Evolutionary conservation across 1,140 invertebrate genomes (phyloP).

Genomic region (Spodoptera frugiperda): DNA sequence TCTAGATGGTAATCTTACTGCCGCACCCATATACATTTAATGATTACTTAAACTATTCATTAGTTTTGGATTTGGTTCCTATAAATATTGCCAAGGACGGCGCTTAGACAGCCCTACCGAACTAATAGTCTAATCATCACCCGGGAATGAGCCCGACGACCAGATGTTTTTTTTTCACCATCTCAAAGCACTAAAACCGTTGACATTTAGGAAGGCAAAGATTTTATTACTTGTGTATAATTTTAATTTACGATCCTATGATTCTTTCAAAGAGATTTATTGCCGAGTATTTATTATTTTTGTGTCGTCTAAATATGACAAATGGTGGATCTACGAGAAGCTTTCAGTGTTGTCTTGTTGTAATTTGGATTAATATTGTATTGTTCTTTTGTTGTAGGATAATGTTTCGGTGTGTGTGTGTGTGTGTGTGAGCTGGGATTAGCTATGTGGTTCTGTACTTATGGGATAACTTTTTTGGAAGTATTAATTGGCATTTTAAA

Average conservation of each 20-base stretch:
- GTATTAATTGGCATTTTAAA: too few species aligned
- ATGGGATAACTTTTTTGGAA: too few species aligned
- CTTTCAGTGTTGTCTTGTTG: slow-evolving; percentile 18
- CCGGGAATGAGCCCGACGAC: neutral
- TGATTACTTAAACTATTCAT: too few species aligned
- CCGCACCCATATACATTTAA: too few species aligned
- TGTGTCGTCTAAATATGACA: slow-evolving; percentile 28
- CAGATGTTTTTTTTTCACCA: slow-evolving; percentile 37
- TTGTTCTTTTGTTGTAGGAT: slow-evolving; percentile 18
- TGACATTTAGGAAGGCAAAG: slow-evolving; percentile 35
- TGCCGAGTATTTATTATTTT: slow-evolving; percentile 23
- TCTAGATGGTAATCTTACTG: neutral
- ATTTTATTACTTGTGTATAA: slow-evolving; percentile 26
- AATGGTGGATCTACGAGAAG: slow-evolving; percentile 7
- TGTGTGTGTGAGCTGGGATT: neutral
- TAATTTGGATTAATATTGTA: slow-evolving; percentile 37
- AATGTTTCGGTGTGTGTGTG: neutral
- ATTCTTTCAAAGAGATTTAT: slow-evolving; percentile 42
- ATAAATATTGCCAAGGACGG: too few species aligned
- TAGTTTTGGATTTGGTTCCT: too few species aligned
- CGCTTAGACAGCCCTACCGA: neutral
- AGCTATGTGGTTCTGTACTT: neutral
- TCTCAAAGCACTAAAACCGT: slow-evolving; percentile 16
- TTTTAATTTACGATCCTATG: slow-evolving; percentile 39
- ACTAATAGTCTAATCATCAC: slow-evolving; percentile 10